Evolutionary conservation across 1,140 invertebrate genomes (phyloP).

Genomic region (Nomia melanderi): DNA sequence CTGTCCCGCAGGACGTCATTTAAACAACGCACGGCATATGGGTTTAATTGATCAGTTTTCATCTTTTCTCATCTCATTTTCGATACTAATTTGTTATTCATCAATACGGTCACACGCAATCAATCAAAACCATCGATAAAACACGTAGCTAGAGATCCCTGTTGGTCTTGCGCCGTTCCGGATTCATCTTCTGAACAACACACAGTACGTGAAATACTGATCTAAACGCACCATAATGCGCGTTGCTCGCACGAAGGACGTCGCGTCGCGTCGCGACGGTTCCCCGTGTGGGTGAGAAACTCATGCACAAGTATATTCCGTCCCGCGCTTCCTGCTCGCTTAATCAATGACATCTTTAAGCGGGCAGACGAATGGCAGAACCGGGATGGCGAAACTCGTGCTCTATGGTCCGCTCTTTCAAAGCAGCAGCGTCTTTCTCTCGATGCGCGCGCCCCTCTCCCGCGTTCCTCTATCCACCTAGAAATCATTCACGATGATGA

Average conservation of each 20-base stretch:
- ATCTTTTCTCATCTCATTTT: no score
- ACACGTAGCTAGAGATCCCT: no score
- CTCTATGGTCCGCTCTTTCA: neutral
- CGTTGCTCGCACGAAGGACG: conserved; percentile 48
- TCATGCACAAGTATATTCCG: conserved; percentile 55
- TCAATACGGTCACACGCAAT: no score
- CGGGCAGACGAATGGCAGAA: conserved; percentile 56
- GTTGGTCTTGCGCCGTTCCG: no score
- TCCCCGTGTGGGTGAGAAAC: conserved; percentile 61
- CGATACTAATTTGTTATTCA: no score
- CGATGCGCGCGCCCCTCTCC: neutral
- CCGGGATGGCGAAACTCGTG: conserved; percentile 27
- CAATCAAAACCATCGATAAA: no score
- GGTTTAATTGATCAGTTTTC: no score
- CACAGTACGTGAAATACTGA: no score
- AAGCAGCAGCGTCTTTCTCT: neutral
- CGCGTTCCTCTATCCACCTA: neutral
- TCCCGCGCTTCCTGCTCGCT: conserved; percentile 67
- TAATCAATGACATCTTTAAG: conserved; percentile 72
- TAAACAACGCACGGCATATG: no score
- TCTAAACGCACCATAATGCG: conserved; percentile 55
- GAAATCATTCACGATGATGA: conserved; percentile 35
- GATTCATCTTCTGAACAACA: no score
- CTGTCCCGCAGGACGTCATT: no score
- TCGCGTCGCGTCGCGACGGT: neutral